These are phyloP conservation scores for Chorisops tibialis DNA, from an alignment of 2,888 invertebrate genomes.

Conservation along the genomic window DNA sequence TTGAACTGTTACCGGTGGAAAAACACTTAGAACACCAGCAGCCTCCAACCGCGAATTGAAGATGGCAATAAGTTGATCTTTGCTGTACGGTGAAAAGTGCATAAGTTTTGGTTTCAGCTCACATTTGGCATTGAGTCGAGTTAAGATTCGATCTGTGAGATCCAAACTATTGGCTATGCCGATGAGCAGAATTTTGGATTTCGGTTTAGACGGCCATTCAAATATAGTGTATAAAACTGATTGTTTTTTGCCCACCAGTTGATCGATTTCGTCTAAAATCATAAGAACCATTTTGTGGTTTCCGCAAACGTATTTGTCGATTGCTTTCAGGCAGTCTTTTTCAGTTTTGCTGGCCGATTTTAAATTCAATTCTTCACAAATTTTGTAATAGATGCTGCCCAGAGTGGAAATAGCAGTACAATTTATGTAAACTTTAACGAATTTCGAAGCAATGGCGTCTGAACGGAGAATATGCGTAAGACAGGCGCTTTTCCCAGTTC, in stretches of 20 bases:
- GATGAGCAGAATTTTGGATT: slow-evolving; percentile 72
- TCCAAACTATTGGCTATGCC: slow-evolving; percentile 96
- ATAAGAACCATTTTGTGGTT: slow-evolving; percentile 74
- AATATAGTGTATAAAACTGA: slow-evolving; percentile 89
- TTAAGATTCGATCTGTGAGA: slow-evolving; percentile 84
- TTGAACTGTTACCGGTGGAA: slow-evolving; percentile 81
- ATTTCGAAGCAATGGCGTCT: slow-evolving; percentile 54
- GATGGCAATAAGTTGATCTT: slow-evolving; percentile 83
- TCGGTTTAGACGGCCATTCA: slow-evolving; percentile 77
- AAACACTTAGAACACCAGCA: slow-evolving; percentile 66
- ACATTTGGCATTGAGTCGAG: slow-evolving; percentile 76
- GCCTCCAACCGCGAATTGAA: slow-evolving; percentile 73
- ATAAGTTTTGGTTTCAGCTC: slow-evolving; percentile 71
- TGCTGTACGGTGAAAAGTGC: slow-evolving; percentile 90
- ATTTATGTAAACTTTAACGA: slow-evolving; percentile 66
- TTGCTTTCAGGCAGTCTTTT: slow-evolving; percentile 62
- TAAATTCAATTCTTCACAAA: slow-evolving; percentile 69
- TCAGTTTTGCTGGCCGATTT: slow-evolving; percentile 59
- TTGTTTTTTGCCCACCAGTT: slow-evolving; percentile 75
- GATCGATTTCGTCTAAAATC: slow-evolving; percentile 94
- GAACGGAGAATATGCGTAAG: slow-evolving; percentile 70
- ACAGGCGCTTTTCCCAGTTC: slow-evolving; percentile 94
- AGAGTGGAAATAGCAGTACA: slow-evolving; percentile 88
- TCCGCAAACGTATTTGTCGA: slow-evolving; percentile 67
- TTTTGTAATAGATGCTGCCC: slow-evolving; percentile 71